Evolutionary conservation across 2,797 vertebrate genomes (phyloP).

Genomic region (Rhinoraja longicauda): DNA sequence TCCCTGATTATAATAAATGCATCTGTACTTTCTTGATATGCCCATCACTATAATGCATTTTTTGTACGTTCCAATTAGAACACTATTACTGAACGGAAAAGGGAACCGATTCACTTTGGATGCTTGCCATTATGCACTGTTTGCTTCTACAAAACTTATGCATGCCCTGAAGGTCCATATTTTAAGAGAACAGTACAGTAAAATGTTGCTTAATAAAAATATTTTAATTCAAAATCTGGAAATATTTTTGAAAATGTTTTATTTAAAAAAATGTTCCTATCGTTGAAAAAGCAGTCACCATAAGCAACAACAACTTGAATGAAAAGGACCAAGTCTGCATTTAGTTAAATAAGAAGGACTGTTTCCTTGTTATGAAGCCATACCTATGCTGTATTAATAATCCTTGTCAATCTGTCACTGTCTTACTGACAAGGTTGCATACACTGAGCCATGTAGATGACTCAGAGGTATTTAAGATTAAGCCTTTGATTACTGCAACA

Average conservation of each 20-base stretch:
- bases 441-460: slow-evolving; percentile 56
- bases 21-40: not conserved
- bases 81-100: not conserved
- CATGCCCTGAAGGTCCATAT: not conserved
- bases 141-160: not conserved
- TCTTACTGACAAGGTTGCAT: slow-evolving; percentile 51
- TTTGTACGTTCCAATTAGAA: not conserved
- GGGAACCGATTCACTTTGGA: not conserved
- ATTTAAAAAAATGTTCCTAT: not conserved
- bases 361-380: not conserved
- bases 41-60: not conserved
- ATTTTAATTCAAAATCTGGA: not conserved
- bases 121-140: not conserved
- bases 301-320: not conserved
- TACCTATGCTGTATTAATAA: slow-evolving; percentile 30
- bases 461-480: slow-evolving; percentile 51
- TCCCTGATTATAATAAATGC: not conserved
- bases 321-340: not conserved
- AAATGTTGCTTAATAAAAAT: not conserved
- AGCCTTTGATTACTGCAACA: slow-evolving; percentile 36
- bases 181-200: not conserved
- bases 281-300: not conserved
- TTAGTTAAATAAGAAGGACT: slow-evolving; percentile 12
- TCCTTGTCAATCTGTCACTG: slow-evolving; percentile 40
- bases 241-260: not conserved